Conservation (phyloP, 1,140 invertebrate genomes). For the Platyscapa corneri region DNA sequence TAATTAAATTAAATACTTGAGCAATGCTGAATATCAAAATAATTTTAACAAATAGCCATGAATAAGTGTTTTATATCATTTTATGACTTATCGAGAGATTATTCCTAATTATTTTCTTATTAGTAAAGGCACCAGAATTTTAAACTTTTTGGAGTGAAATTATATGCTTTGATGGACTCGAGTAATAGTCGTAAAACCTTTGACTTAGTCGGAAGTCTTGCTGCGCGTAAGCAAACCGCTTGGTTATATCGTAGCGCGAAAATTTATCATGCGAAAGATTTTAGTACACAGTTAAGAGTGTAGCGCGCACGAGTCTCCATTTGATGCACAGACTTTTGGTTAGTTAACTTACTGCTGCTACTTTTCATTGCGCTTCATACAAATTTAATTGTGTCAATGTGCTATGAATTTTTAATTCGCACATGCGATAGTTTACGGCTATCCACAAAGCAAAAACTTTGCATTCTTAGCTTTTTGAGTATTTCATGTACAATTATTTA, state of each 20-base stretch:
- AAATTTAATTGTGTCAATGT: slow-evolving; percentile 40
- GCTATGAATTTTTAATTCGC: not conserved
- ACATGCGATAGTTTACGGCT: not conserved
- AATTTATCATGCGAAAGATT: slow-evolving; percentile 26
- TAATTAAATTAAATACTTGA: too few relatives aligned
- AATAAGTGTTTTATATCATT: too few relatives aligned
- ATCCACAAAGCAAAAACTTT: not conserved
- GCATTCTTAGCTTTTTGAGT: not conserved
- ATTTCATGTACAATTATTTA: too few relatives aligned
- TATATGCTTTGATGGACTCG: not conserved
- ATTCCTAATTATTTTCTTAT: too few relatives aligned
- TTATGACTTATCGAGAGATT: too few relatives aligned
- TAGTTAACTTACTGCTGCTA: slow-evolving; percentile 1
- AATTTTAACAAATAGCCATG: not conserved
- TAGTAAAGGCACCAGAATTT: not conserved
- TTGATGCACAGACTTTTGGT: not conserved
- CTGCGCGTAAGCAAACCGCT: not conserved
- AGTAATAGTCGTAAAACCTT: slow-evolving; percentile 21
- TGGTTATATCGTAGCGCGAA: not conserved
- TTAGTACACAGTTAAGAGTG: not conserved
- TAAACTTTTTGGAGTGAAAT: not conserved
- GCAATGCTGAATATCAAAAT: not conserved
- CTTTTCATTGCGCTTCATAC: slow-evolving; percentile 16
- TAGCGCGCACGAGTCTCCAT: not conserved
- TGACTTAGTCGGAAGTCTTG: slow-evolving; percentile 19